Percentiles rank a stretch among this genome's conserved stretches.
Evolutionary conservation across 2,888 invertebrate species (phyloP).

Genomic region (Pimpla rufipes): DNA sequence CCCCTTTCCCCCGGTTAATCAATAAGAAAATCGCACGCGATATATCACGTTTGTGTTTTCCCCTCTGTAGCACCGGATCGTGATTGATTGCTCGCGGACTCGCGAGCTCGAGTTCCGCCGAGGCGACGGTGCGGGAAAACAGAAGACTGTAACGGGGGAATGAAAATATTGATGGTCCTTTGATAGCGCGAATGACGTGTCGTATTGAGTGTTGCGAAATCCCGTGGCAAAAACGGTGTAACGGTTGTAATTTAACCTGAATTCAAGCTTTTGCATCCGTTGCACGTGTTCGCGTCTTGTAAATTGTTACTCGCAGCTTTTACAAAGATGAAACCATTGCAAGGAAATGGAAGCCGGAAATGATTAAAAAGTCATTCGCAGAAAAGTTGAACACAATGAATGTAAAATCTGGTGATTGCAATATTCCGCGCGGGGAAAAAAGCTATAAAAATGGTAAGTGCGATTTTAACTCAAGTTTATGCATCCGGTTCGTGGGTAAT

Average conservation of each 20-base stretch:
- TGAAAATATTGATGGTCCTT: neutral
- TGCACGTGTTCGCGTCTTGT: neutral
- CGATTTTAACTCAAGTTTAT: no score
- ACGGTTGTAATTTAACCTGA: neutral
- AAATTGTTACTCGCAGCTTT: neutral
- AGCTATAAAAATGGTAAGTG: no score
- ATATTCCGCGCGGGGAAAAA: no score
- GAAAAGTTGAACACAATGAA: neutral
- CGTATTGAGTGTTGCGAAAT: neutral
- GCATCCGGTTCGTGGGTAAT: no score
- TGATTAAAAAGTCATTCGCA: neutral
- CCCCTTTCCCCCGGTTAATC: conserved; percentile 49
- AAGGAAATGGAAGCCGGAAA: neutral
- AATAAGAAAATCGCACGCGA: conserved; percentile 64
- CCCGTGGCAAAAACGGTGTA: neutral
- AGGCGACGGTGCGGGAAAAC: neutral
- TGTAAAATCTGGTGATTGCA: neutral
- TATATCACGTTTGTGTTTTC: conserved; percentile 46
- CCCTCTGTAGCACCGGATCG: conserved; percentile 17
- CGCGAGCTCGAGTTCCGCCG: neutral
- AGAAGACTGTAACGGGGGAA: neutral
- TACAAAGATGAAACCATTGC: neutral
- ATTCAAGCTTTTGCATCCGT: neutral
- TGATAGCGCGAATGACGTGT: neutral
- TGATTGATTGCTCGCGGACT: conserved; percentile 18